These are phyloP conservation scores for Sialis lutaria DNA, from an alignment of 2,888 invertebrate species.

Conservation along the genomic window DNA sequence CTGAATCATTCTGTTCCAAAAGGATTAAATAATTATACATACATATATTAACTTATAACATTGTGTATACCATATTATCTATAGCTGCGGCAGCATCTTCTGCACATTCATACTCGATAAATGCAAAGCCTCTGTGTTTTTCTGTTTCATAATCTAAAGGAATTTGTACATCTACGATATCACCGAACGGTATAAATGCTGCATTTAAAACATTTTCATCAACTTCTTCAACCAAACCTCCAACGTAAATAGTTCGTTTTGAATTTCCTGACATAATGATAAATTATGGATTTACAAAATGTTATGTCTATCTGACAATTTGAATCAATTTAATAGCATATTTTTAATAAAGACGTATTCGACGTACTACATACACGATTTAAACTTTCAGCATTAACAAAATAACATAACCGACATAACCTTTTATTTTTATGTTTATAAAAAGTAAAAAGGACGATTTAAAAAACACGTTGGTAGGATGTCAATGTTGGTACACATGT, in stretches of 20 bases:
- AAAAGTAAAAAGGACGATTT: no score
- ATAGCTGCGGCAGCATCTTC: constrained; percentile 99
- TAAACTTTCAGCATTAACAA: no score
- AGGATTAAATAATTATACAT: constrained; percentile 6
- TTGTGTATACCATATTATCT: constrained; percentile 77
- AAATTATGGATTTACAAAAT: no score
- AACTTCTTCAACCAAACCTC: constrained; percentile 86
- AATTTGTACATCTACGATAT: constrained; percentile 94
- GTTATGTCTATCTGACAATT: no score
- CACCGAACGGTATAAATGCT: constrained; percentile 97
- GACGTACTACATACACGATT: no score
- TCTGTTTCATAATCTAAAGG: constrained; percentile 96
- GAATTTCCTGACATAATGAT: constrained; percentile 37
- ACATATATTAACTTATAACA: constrained; percentile 6
- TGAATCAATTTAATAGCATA: no score
- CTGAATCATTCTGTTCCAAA: constrained; percentile 73
- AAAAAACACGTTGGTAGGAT: no score
- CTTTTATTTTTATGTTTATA: no score
- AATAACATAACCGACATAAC: no score
- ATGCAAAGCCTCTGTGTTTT: constrained; percentile 96
- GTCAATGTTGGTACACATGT: no score
- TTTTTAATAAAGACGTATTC: no score
- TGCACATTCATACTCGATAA: constrained; percentile 91
- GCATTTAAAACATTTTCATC: constrained; percentile 90
- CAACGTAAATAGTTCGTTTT: constrained; percentile 70